A percentile compares a stretch with the other conserved stretches of the same genome.
Conservation (phyloP, 2,113 vertebrate species). For the Sapayoa aenigma region DNA sequence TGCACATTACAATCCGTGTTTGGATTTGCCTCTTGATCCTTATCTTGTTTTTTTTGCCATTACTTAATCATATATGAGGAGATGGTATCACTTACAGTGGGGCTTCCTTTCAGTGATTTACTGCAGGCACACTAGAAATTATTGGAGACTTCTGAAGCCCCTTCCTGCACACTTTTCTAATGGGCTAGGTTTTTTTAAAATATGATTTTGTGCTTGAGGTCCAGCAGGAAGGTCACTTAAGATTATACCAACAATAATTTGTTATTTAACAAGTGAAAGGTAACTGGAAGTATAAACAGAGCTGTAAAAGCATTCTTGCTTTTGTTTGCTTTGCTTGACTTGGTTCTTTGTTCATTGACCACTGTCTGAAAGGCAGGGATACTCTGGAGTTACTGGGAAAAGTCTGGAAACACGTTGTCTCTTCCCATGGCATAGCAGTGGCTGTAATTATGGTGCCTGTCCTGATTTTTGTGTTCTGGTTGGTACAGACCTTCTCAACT, state of each 20-base stretch:
- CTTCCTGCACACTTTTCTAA: not conserved
- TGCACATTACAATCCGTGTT: conserved; percentile 27
- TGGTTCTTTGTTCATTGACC: not conserved
- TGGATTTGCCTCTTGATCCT: conserved; percentile 23
- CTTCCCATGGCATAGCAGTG: not conserved
- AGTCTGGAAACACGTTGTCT: not conserved
- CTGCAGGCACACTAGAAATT: not conserved
- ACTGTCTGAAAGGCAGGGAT: not conserved
- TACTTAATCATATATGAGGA: conserved; percentile 52
- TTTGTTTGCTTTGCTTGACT: not conserved
- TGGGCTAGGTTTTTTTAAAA: not conserved
- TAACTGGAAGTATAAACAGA: not conserved
- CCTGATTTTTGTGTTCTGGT: not conserved
- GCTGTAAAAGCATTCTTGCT: not conserved
- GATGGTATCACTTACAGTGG: not conserved
- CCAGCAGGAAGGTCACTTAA: not conserved
- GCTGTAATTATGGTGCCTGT: fast-evolving
- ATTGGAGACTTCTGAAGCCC: not conserved
- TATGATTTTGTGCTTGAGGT: not conserved
- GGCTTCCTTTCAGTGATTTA: not conserved
- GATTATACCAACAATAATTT: not conserved
- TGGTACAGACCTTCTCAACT: not conserved
- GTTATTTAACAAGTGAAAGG: not conserved
- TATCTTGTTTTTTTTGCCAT: conserved; percentile 39
- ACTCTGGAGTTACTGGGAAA: fast-evolving